phyloP scores from a whole-genome alignment of 2,888 invertebrate genomes.

The Chironomus tentans region DNA sequence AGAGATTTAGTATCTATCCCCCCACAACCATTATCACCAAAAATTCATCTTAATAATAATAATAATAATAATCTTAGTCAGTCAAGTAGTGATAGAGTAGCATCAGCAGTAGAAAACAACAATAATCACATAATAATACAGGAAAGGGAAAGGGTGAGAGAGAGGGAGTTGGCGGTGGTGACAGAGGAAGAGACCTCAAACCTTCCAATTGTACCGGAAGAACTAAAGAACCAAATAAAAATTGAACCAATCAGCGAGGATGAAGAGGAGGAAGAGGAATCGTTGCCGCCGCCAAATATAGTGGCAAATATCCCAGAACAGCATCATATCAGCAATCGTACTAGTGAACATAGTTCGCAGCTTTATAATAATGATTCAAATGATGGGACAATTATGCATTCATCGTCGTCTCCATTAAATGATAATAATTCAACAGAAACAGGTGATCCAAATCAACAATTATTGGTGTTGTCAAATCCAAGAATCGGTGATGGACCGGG shows the following conservation, averaged over 20 bases:
- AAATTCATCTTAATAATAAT: neutral
- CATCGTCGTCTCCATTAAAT: neutral
- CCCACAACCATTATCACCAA: neutral
- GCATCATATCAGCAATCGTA: neutral
- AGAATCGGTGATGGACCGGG: conserved; percentile 14
- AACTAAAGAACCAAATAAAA: conserved; percentile 15
- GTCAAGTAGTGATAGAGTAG: neutral
- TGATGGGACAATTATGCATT: neutral
- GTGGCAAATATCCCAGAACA: neutral
- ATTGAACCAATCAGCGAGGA: conserved; percentile 22
- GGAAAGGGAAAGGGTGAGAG: no score
- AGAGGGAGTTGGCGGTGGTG: neutral
- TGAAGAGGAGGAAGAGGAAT: neutral
- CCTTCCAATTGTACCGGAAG: neutral
- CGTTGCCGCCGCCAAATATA: neutral
- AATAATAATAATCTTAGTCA: neutral
- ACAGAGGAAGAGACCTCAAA: neutral
- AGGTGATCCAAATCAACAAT: conserved; percentile 19
- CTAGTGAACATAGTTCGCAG: no score
- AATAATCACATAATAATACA: neutral
- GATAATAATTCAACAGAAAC: neutral
- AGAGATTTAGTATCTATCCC: neutral
- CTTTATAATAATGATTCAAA: neutral
- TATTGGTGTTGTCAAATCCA: conserved; percentile 15
- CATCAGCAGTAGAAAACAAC: neutral